Conservation (phyloP, 2,888 invertebrate species). For the Drymonia ruficornis region DNA sequence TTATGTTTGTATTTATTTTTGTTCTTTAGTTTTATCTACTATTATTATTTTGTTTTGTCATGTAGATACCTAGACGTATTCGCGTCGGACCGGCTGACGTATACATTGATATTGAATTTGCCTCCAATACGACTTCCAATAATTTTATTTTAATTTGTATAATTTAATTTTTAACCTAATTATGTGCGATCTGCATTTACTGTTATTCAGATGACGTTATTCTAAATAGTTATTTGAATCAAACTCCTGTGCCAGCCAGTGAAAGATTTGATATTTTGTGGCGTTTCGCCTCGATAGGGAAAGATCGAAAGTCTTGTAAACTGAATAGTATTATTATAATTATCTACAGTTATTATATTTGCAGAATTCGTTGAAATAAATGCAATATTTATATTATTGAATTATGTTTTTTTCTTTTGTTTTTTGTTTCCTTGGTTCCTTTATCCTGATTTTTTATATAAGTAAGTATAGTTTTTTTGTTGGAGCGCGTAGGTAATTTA, state of each 20-base stretch:
- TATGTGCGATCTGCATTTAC: slow-evolving; percentile 81
- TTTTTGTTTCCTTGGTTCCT: slow-evolving; percentile 74
- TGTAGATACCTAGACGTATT: slow-evolving; percentile 62
- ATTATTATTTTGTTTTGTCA: slow-evolving; percentile 68
- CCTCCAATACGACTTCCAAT: slow-evolving; percentile 81
- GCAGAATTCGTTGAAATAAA: slow-evolving; percentile 85
- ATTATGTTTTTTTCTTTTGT: slow-evolving; percentile 77
- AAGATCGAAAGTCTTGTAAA: slow-evolving; percentile 78
- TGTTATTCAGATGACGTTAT: slow-evolving; percentile 78
- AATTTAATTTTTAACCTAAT: slow-evolving; percentile 78
- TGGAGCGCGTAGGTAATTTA: slow-evolving; percentile 37
- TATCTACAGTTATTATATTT: slow-evolving; percentile 83
- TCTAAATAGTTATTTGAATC: slow-evolving; percentile 70
- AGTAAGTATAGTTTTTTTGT: slow-evolving; percentile 45
- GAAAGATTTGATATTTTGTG: slow-evolving; percentile 64
- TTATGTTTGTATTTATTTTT: slow-evolving; percentile 85
- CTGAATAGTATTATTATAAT: slow-evolving; percentile 84
- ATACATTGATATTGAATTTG: slow-evolving; percentile 68
- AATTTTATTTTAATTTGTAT: slow-evolving; percentile 80
- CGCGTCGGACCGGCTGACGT: slow-evolving; percentile 56
- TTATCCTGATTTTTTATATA: slow-evolving; percentile 67
- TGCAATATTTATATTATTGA: slow-evolving; percentile 85
- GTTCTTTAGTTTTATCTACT: slow-evolving; percentile 73
- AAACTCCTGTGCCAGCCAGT: slow-evolving; percentile 79
- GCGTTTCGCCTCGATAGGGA: slow-evolving; percentile 58